phyloP scores from a whole-genome alignment of 2,888 invertebrate species.

The Buathra laborator region DNA sequence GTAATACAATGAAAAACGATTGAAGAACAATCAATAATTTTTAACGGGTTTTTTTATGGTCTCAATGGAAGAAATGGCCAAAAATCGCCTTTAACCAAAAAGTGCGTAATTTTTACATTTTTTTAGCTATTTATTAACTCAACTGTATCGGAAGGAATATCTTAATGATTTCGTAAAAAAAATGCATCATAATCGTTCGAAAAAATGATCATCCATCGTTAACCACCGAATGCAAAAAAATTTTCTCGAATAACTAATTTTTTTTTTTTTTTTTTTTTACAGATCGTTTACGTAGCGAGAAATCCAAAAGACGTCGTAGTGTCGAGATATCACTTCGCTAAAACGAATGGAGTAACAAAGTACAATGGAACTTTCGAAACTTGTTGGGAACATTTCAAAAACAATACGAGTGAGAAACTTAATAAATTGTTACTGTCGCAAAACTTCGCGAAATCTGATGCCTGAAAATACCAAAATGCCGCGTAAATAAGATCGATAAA shows the following conservation, averaged over 20 bases:
- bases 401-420: constrained; percentile 74
- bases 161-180: no score
- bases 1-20: no score
- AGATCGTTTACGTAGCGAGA: constrained; percentile 80
- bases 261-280: constrained; percentile 36
- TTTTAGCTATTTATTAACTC: no score
- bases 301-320: constrained; percentile 82
- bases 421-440: neutral
- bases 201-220: neutral
- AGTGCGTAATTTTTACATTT: no score
- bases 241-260: neutral
- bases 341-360: neutral
- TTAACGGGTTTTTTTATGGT: no score
- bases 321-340: constrained; percentile 76
- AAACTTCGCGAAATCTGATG: neutral
- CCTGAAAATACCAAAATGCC: neutral
- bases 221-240: neutral
- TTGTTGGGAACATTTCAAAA: constrained; percentile 79
- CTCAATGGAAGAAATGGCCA: no score
- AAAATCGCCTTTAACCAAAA: no score
- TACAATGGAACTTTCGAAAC: constrained; percentile 76
- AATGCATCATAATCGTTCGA: no score
- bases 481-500: neutral
- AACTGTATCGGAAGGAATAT: no score
- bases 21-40: no score